Evolutionary conservation across 2,797 vertebrate species (phyloP).

Genomic region (Geotrypetes seraphini): DNA sequence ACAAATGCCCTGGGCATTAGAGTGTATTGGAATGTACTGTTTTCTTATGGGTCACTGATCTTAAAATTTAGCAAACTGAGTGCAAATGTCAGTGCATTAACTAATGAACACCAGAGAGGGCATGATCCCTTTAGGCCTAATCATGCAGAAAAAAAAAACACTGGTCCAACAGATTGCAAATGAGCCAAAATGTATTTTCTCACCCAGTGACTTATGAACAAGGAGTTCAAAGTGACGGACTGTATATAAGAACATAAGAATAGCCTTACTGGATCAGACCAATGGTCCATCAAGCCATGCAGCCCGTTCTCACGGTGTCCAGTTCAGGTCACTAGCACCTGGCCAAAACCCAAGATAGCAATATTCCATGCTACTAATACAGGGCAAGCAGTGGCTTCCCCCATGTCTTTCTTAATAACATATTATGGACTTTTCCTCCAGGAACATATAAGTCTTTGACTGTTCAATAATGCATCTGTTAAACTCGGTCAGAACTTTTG

Average conservation of each 20-base stretch:
- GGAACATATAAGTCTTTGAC: too few relatives aligned
- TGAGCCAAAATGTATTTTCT: conserved; percentile 20
- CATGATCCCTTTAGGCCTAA: conserved; percentile 23
- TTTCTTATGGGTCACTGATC: conserved; percentile 41
- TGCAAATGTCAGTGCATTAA: conserved; percentile 35
- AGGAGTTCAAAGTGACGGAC: background rate
- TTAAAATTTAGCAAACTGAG: conserved; percentile 35
- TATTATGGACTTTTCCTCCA: too few relatives aligned
- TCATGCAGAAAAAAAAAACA: conserved; percentile 12
- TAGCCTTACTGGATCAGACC: too few relatives aligned
- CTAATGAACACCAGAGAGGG: conserved; percentile 26
- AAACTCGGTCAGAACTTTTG: too few relatives aligned
- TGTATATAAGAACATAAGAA: too few relatives aligned
- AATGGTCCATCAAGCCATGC: too few relatives aligned
- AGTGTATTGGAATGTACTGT: conserved; percentile 34
- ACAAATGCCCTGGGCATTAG: conserved; percentile 31
- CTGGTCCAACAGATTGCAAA: conserved; percentile 9
- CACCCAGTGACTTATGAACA: conserved; percentile 3
- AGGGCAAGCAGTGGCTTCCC: too few relatives aligned
- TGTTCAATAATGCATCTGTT: background rate
- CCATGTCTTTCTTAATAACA: too few relatives aligned
- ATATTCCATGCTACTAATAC: too few relatives aligned
- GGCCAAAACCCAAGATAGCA: too few relatives aligned
- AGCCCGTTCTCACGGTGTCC: too few relatives aligned
- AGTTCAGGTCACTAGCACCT: too few relatives aligned